Base-by-base conservation (phyloP, 2,113 vertebrate species). In the Polypterus senegalus region DNA sequence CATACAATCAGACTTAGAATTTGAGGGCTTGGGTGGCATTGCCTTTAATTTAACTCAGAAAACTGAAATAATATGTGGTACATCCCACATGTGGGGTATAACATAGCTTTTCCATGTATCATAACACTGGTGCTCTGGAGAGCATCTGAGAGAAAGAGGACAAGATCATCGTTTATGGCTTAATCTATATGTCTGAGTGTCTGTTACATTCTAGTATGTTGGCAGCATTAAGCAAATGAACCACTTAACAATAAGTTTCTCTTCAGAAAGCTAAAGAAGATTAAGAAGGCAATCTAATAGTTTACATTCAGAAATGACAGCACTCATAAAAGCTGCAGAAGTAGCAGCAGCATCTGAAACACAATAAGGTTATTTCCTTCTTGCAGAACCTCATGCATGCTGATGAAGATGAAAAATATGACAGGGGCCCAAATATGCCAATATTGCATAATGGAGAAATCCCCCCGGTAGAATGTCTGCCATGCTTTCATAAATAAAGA, bases 401-500 rank as follows among this genome's bases (percentile, higher is more conserved):
- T 65, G 67, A 74, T 75, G 66, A 74, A 73, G 75, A 64, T 57
- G 64, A 66, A 65, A 74, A 76, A 69, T 58, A 70, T 65, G 69
- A 55, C 61, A 3, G 11, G 72, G 70, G 67, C 80, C 76, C 75
- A 82, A 81, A 86, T 76, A 79, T 77, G 66, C 65, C 74, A 68
- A 74, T 82, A 80, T 80, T 78, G 70, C 69, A 76, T 69, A 76
- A 65, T 71, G 67, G 71, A 68, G 67, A 70, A 76, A 73, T 82
- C 69, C 77, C 83, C 69, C 72, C 71, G 73, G 81, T 79, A 82
- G 78, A 82, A 78, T 73, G 75, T 74, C 67, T 65, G 71, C 67
- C 80, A 76, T 71, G 69, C 78, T 81, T 88, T 90, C 89, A 91
- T 91, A 87, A 93, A 94, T 91, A 90, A 89, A 88, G 84, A 91